Evolutionary conservation across 2,797 vertebrate species (phyloP).

Genomic region (Selene dorsalis): DNA sequence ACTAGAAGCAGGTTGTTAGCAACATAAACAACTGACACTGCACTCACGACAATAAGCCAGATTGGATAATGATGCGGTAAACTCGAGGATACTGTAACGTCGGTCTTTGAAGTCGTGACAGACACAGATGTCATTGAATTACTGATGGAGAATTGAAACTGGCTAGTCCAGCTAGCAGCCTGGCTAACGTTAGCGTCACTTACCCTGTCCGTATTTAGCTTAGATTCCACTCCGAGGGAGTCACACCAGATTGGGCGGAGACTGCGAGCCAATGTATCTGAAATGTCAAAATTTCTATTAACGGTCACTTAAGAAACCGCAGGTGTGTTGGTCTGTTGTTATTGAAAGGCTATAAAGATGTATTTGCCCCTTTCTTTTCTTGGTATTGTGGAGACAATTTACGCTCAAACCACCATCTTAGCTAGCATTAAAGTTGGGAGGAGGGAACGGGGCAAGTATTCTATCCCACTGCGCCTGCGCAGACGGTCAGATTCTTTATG

Average conservation of each 20-base stretch:
- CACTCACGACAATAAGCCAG: constrained; percentile 29
- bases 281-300: constrained; percentile 77
- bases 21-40: constrained; percentile 66
- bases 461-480: constrained; percentile 82
- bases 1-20: constrained; percentile 52
- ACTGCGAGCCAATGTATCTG: constrained; percentile 78
- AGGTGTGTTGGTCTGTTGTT: constrained; percentile 71
- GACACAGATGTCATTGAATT: constrained; percentile 50
- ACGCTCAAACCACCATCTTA: constrained; percentile 90
- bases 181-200: constrained; percentile 81
- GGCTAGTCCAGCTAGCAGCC: constrained; percentile 61
- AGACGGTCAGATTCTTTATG: constrained; percentile 61
- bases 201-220: constrained; percentile 87
- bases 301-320: constrained; percentile 71
- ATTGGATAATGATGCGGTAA: constrained; percentile 8
- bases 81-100: not conserved
- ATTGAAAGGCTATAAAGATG: constrained; percentile 77
- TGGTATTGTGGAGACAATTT: constrained; percentile 85
- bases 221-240: constrained; percentile 86
- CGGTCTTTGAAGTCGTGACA: constrained; percentile 11
- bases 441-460: constrained; percentile 84
- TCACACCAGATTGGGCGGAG: constrained; percentile 85
- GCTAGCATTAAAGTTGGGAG: constrained; percentile 88
- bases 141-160: constrained; percentile 33
- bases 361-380: constrained; percentile 82